Conservation (phyloP, 2,797 vertebrate genomes). For the Botia kubotai region DNA sequence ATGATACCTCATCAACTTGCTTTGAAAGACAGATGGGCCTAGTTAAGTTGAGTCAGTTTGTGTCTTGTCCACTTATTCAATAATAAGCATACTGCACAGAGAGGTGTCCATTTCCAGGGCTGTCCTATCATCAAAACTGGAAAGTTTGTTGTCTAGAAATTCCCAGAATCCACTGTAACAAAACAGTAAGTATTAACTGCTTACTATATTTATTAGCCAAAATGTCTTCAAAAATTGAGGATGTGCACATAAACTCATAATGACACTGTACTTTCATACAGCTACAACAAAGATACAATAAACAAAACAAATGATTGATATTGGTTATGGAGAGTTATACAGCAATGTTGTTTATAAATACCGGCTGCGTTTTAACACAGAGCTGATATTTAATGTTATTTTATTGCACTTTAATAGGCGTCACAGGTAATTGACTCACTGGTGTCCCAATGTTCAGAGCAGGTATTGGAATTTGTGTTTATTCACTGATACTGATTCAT, state of each 20-base stretch:
- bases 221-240: not conserved
- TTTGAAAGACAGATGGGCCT: constrained; percentile 6
- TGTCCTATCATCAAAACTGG: not conserved
- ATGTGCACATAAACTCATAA: not conserved
- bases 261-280: not conserved
- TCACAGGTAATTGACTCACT: constrained; percentile 7
- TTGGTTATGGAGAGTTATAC: not conserved
- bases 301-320: not conserved
- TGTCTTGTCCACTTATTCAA: not conserved
- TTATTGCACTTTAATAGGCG: not conserved
- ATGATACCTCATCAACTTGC: not conserved
- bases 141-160: not conserved
- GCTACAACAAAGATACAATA: not conserved
- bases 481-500: constrained; percentile 1
- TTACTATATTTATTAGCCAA: not conserved
- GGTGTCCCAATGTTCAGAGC: not conserved
- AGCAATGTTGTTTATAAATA: not conserved
- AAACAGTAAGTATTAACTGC: too few relatives aligned
- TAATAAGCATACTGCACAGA: not conserved
- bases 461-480: not conserved
- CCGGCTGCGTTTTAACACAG: not conserved
- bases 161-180: not conserved
- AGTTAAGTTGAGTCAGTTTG: not conserved
- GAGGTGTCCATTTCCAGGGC: not conserved
- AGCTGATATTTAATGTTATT: not conserved